Percentiles rank a stretch among this genome's conserved stretches.
These are phyloP conservation scores for Nomada ferruginata DNA, from an alignment of 2,888 invertebrate genomes.

Conservation along the genomic window DNA sequence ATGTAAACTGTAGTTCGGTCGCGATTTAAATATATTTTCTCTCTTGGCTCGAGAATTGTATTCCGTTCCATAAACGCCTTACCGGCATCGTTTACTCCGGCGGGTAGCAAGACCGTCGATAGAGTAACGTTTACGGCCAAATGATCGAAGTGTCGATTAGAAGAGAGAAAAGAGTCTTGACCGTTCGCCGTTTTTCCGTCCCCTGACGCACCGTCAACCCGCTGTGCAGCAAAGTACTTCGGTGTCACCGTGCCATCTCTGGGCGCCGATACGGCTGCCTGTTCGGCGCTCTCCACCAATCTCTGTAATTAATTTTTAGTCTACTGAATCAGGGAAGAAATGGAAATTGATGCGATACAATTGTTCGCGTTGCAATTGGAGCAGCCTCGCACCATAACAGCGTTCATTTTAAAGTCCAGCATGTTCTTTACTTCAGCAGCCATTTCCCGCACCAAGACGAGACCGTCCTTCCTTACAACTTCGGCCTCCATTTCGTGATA, in stretches of 20 bases:
- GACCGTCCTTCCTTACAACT: conserved; percentile 93
- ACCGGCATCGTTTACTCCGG: conserved; percentile 90
- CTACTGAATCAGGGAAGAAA: too few relatives aligned
- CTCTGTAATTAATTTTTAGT: conserved; percentile 86
- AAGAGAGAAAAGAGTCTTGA: conserved; percentile 89
- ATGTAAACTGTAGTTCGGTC: not conserved
- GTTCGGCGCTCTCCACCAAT: conserved; percentile 96
- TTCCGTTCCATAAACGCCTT: conserved; percentile 24
- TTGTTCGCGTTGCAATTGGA: too few relatives aligned
- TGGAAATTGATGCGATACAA: too few relatives aligned
- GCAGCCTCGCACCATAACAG: conserved; percentile 90
- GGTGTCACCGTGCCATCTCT: conserved; percentile 86
- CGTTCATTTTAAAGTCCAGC: conserved; percentile 96
- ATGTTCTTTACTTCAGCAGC: conserved; percentile 96
- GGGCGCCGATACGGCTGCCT: conserved; percentile 89
- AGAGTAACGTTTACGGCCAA: conserved; percentile 93
- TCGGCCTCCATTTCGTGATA: conserved; percentile 91
- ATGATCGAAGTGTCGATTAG: conserved; percentile 94
- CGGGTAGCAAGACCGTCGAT: conserved; percentile 95
- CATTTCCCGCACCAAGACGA: conserved; percentile 93
- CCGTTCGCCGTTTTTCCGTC: conserved; percentile 90
- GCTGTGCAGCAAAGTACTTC: conserved; percentile 92
- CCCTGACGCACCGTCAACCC: conserved; percentile 91
- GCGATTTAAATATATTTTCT: not conserved
- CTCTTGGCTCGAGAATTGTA: too few relatives aligned